Base-by-base conservation (phyloP, 2,113 vertebrate species). In the Bufo bufo region DNA sequence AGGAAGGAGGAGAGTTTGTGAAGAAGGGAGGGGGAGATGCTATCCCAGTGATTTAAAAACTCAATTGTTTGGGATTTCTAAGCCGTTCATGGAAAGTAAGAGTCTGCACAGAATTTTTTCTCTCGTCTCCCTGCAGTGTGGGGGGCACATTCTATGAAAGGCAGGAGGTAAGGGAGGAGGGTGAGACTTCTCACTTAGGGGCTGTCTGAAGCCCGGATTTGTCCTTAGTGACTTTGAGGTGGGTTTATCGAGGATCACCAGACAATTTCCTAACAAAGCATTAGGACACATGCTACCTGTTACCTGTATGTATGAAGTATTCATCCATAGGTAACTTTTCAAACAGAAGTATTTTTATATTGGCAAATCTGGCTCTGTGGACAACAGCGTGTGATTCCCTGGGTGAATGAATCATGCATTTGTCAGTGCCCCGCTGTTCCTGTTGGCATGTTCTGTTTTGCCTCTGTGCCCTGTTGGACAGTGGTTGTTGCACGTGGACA, bases 101-200 rank as follows among this genome's bases (percentile, higher is more conserved):
- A 77, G 80, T 87, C 65, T 83, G 80, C 33, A 69, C 69, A 75
- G 79, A 88, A 14, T 84, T 49, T 88, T 83, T 87, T 88, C 49
- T 83, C 45, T 65, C 16, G 65, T 74, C 56, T 88, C 69, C 47
- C 45, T 52, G 87, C 71, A 59, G 87, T 16, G 80, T 84, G 87
- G 81, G 87, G 87, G 87, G 87, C 87, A 84, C 80, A 88, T 77
- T 78, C 72, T 88, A 75, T 87, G 89, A 75, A 89, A 91, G 66
- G 90, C 84, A 90, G 90, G 89, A 90, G 90, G 91, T 90, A 90
- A 83, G 61, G 86, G 91, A 65, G 58, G 86, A 91, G 92, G 89
- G 90, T 88, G 45, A 84, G 72, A 66, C 59, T 88, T 50, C 49
- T 78, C 54, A 78, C 49, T 88, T 77, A 78, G 87, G 85, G 81